Evolutionary conservation across 2,797 vertebrate genomes (phyloP).

Genomic region (Otolemur crassicaudatus): DNA sequence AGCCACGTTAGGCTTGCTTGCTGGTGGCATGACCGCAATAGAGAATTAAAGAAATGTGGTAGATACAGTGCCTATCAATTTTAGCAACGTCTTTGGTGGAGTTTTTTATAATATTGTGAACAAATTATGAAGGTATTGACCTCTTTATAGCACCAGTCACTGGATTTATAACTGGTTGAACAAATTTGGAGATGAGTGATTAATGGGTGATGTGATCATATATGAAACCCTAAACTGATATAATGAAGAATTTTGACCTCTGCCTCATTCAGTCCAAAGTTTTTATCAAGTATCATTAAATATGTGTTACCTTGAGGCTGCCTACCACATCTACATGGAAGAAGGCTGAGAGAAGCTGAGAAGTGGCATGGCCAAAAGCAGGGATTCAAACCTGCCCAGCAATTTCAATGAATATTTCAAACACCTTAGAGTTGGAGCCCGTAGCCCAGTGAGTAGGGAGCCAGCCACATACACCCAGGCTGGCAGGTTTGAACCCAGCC

Average conservation of each 20-base stretch:
- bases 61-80: slow-evolving; percentile 9
- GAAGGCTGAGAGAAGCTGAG: neutral
- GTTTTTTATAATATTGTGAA: slow-evolving; percentile 67
- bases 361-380: neutral
- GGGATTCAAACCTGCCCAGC: neutral
- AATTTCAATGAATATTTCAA: slow-evolving; percentile 36
- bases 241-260: slow-evolving; percentile 55
- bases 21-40: neutral
- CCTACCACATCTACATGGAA: neutral
- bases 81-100: slow-evolving; percentile 50
- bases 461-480: too few relatives aligned
- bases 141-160: slow-evolving; percentile 51
- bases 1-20: neutral
- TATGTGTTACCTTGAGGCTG: neutral
- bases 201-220: slow-evolving; percentile 26
- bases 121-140: slow-evolving; percentile 57
- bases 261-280: neutral
- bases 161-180: slow-evolving; percentile 54
- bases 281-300: neutral
- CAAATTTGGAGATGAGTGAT: slow-evolving; percentile 59
- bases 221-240: neutral
- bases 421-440: neutral
- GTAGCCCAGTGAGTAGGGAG: too few relatives aligned
- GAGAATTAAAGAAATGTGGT: slow-evolving; percentile 42
- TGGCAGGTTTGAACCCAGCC: too few relatives aligned